A percentile compares a stretch with the other conserved stretches of the same genome.
Evolutionary conservation across 2,113 vertebrate genomes (phyloP).

Genomic region (Stercorarius parasiticus): DNA sequence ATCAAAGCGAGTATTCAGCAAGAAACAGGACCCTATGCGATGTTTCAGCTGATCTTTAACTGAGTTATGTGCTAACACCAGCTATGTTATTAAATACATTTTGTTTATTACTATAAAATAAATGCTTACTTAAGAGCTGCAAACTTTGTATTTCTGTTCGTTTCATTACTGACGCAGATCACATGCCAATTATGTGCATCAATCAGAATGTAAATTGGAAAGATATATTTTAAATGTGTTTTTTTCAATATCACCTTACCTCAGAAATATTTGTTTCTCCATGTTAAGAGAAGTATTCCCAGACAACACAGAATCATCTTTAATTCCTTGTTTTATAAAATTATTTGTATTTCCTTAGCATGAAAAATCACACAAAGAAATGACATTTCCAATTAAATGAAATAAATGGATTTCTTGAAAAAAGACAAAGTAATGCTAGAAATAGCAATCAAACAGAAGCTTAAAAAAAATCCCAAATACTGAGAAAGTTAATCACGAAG

Average conservation of each 20-base stretch:
- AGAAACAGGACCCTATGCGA: accelerated
- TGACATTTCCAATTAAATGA: background rate
- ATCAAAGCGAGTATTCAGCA: background rate
- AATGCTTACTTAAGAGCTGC: background rate
- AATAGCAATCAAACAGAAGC: background rate
- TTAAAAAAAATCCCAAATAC: background rate
- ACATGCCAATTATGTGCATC: background rate
- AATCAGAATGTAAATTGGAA: background rate
- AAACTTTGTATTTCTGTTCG: background rate
- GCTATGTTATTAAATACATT: background rate
- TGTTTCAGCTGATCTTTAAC: background rate
- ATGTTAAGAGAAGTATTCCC: background rate
- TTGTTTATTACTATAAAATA: background rate
- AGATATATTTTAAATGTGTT: background rate
- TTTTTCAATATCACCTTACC: background rate
- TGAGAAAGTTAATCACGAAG: background rate
- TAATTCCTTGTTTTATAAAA: background rate
- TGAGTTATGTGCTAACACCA: background rate
- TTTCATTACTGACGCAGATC: background rate
- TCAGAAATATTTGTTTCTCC: background rate
- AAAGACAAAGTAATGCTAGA: background rate
- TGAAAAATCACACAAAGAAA: background rate
- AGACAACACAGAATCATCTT: background rate
- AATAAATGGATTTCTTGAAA: background rate
- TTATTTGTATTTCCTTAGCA: background rate